These are phyloP conservation scores for Exephanes ischioxanthus DNA, from an alignment of 2,888 invertebrate genomes.

Conservation along the genomic window DNA sequence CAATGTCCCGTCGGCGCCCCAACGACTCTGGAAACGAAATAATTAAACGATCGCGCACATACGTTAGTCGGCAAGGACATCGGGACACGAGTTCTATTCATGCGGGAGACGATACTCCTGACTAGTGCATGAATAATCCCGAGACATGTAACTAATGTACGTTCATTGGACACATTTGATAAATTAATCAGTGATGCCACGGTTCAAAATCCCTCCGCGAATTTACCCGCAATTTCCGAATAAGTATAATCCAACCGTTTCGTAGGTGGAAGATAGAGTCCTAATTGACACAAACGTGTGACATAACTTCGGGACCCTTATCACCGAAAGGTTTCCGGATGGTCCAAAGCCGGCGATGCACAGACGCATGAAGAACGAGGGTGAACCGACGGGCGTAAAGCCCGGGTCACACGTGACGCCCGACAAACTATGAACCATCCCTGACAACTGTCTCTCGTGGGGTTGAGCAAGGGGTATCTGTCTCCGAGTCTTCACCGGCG, in stretches of 20 bases:
- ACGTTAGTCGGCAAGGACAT: not conserved
- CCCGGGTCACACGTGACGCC: not conserved
- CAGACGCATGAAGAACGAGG: not conserved
- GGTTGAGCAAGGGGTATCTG: slow-evolving; percentile 13
- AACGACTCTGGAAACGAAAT: slow-evolving; percentile 28
- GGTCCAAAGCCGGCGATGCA: not conserved
- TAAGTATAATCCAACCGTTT: not conserved
- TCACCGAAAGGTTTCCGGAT: not conserved
- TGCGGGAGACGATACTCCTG: not conserved
- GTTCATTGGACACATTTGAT: not conserved
- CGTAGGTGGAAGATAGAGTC: not conserved
- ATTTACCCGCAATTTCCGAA: not conserved
- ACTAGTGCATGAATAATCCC: not conserved
- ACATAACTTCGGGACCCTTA: not conserved
- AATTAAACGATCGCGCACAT: slow-evolving; percentile 28
- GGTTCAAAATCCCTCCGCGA: not conserved
- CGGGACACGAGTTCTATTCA: not conserved
- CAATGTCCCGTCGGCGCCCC: not conserved
- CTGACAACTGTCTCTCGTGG: slow-evolving; percentile 2
- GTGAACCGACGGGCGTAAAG: not conserved
- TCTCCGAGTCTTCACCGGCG: slow-evolving; percentile 23
- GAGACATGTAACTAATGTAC: not conserved
- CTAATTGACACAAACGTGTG: not conserved
- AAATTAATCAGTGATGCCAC: not conserved
- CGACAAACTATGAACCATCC: slow-evolving; percentile 20